A percentile compares a stretch with the other conserved stretches of the same genome.
Conservation (phyloP, 2,888 invertebrate species). For the Drosophila paranaensis region DNA sequence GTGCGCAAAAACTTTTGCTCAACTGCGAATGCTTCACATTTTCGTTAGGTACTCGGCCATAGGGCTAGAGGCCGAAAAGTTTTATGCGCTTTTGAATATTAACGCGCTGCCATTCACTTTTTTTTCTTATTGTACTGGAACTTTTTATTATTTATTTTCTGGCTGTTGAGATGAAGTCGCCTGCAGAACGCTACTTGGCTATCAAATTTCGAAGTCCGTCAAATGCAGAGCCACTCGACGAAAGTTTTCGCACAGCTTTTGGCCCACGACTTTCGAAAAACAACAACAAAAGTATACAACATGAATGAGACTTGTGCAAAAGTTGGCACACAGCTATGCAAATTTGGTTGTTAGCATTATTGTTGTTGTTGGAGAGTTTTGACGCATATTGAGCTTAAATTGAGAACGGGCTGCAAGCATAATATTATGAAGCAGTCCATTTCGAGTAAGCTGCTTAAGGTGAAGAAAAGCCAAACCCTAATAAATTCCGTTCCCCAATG, state of each 20-base stretch:
- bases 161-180: constrained; percentile 31
- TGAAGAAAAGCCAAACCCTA: background rate
- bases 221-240: constrained; percentile 48
- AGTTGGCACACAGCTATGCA: constrained; percentile 44
- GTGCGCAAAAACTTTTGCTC: constrained; percentile 46
- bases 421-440: background rate
- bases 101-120: constrained; percentile 31
- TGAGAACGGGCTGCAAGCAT: constrained; percentile 24
- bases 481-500: background rate
- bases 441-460: constrained; percentile 9
- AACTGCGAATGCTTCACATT: constrained; percentile 58
- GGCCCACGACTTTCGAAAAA: constrained; percentile 9
- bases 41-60: constrained; percentile 45
- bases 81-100: constrained; percentile 55
- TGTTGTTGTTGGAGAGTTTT: constrained; percentile 24
- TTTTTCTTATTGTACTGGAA: constrained; percentile 9
- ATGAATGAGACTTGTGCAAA: constrained; percentile 38
- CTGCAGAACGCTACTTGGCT: constrained; percentile 33
- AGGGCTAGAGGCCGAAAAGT: constrained; percentile 42
- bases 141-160: background rate
- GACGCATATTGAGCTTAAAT: constrained; percentile 56
- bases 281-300: constrained; percentile 35
- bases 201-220: constrained; percentile 63
- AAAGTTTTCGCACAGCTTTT: constrained; percentile 28
- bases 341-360: constrained; percentile 13